phyloP scores from a whole-genome alignment of 2,888 invertebrate genomes.

The Carcina quercana region DNA sequence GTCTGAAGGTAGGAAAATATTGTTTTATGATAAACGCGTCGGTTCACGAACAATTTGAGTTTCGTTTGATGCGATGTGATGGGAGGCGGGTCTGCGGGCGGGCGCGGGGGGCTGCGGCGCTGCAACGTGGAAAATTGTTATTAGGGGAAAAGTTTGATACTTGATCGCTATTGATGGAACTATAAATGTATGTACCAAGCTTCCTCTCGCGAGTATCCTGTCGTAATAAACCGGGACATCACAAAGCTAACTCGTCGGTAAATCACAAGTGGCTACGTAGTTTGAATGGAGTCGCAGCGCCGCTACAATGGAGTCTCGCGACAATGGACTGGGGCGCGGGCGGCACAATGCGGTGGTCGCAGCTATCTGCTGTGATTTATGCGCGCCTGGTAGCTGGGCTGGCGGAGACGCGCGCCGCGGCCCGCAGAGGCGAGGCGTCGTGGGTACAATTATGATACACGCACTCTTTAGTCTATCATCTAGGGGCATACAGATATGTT shows the following conservation, averaged over 20 bases:
- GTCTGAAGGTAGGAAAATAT: background rate
- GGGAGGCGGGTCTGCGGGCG: slow-evolving; percentile 8
- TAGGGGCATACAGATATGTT: too few species aligned
- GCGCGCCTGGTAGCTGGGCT: slow-evolving; percentile 4
- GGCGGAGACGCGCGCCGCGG: too few species aligned
- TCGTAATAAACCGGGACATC: too few species aligned
- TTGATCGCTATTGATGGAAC: too few species aligned
- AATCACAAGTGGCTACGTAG: slow-evolving; percentile 18
- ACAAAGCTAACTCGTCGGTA: slow-evolving; percentile 15
- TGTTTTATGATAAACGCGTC: slow-evolving; percentile 2
- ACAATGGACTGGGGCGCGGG: slow-evolving; percentile 18
- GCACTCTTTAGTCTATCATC: too few species aligned
- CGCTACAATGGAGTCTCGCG: slow-evolving; percentile 18
- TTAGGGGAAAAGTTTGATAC: too few species aligned
- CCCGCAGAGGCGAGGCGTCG: too few species aligned
- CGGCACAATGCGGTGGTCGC: slow-evolving; percentile 1
- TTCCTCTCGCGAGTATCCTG: too few species aligned
- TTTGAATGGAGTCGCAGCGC: slow-evolving; percentile 7
- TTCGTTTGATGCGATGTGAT: slow-evolving; percentile 23
- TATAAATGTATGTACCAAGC: too few species aligned
- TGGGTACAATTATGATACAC: too few species aligned
- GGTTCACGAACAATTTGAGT: slow-evolving; percentile 27
- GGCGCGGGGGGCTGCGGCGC: too few species aligned
- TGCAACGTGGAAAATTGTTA: too few species aligned
- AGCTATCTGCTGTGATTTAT: slow-evolving; percentile 9